Evolutionary conservation across 2,888 invertebrate species (phyloP).

Genomic region (Pheosia gnoma): DNA sequence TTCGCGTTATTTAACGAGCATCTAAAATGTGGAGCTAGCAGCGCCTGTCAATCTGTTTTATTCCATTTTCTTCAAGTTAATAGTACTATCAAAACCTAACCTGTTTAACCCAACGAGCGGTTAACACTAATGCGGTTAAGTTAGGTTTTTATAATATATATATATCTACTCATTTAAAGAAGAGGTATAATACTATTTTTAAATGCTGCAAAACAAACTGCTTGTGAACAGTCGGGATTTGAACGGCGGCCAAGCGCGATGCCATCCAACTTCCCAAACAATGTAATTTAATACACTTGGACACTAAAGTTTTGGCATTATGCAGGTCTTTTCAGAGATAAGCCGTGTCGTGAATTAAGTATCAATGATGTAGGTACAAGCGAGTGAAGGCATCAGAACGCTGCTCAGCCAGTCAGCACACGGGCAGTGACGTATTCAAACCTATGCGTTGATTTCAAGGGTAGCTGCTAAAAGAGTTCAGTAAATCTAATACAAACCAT

Average conservation of each 20-base stretch:
- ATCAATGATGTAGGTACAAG: too few species aligned
- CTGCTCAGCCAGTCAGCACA: too few species aligned
- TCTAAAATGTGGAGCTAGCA: constrained; percentile 1
- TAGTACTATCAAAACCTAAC: too few species aligned
- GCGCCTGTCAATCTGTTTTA: not conserved
- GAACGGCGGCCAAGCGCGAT: not conserved
- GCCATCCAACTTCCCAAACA: constrained; percentile 4
- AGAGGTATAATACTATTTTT: not conserved
- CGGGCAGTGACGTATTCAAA: too few species aligned
- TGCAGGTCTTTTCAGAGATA: not conserved
- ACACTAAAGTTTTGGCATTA: constrained; percentile 1
- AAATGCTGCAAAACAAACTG: not conserved
- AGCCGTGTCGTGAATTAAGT: too few species aligned
- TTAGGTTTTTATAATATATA: not conserved
- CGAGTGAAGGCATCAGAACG: too few species aligned
- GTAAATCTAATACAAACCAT: too few species aligned
- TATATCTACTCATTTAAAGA: not conserved
- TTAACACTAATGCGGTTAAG: too few species aligned
- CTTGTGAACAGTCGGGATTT: not conserved
- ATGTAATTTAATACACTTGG: constrained; percentile 8
- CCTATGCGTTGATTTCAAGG: too few species aligned
- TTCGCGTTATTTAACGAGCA: constrained; percentile 12
- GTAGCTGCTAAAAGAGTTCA: too few species aligned
- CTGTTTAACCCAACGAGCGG: too few species aligned
- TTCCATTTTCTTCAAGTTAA: not conserved